These are phyloP conservation scores for Sminthopsis crassicaudata DNA, from an alignment of 2,113 vertebrate genomes.

Conservation along the genomic window DNA sequence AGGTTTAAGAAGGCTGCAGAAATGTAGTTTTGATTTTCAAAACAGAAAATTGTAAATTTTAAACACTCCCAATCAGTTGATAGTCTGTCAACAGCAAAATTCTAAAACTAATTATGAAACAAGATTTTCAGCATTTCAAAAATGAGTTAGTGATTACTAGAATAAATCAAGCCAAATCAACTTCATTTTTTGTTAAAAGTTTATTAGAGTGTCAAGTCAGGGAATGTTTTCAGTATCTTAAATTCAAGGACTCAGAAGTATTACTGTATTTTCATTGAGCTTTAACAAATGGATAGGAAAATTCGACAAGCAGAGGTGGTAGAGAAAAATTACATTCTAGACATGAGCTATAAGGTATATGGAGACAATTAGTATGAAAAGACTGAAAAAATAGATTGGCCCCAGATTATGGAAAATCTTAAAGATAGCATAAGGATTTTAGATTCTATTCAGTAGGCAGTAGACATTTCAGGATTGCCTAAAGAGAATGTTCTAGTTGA, in stretches of 20 bases:
- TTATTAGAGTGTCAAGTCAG: not conserved
- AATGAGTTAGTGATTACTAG: not conserved
- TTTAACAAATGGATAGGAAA: not conserved
- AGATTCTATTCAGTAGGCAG: not conserved
- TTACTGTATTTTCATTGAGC: not conserved
- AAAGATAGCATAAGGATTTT: not conserved
- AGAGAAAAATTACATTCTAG: not conserved
- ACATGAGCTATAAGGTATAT: not conserved
- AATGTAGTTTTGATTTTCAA: not conserved
- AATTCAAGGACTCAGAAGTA: not conserved
- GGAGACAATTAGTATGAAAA: not conserved
- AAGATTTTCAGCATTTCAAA: not conserved
- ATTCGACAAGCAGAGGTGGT: not conserved
- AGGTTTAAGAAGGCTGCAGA: not conserved
- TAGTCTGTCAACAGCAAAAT: no score
- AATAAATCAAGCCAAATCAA: not conserved
- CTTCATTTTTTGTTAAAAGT: not conserved
- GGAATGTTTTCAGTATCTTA: not conserved
- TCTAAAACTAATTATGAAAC: not conserved
- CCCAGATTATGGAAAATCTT: not conserved
- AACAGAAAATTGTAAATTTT: not conserved
- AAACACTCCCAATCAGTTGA: not conserved
- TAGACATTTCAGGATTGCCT: not conserved
- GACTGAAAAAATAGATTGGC: not conserved
- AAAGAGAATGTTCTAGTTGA: not conserved